Evolutionary conservation across 2,797 vertebrate species (phyloP).

Genomic region (Sebastes taczanowskii): DNA sequence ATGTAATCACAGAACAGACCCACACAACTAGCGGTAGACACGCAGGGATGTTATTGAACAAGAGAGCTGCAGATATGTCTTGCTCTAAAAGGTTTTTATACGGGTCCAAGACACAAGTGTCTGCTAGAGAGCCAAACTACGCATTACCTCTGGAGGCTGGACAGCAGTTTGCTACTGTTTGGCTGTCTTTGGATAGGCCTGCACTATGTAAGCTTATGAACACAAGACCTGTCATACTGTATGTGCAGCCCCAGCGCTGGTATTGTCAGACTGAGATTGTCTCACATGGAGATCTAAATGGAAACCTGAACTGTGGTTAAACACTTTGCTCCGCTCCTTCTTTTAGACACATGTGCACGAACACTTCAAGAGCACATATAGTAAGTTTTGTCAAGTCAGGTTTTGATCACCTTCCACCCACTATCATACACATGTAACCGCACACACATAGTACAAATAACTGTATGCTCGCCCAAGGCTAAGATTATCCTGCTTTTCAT

Average conservation of each 20-base stretch:
- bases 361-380: background rate
- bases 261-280: background rate
- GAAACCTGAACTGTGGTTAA: background rate
- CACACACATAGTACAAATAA: slow-evolving; percentile 41
- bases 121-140: background rate
- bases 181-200: background rate
- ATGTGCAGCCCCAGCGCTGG: background rate
- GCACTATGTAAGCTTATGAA: background rate
- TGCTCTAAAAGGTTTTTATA: background rate
- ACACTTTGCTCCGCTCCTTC: background rate
- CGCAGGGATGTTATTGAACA: slow-evolving; percentile 22
- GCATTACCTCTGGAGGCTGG: background rate
- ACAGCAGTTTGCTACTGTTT: slow-evolving; percentile 22
- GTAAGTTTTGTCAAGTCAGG: slow-evolving; percentile 22
- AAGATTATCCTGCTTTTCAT: slow-evolving; percentile 70
- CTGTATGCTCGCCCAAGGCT: slow-evolving; percentile 51
- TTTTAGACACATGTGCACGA: background rate
- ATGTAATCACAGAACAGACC: background rate
- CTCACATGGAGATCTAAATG: background rate
- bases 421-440: slow-evolving; percentile 3
- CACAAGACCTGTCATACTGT: slow-evolving; percentile 1
- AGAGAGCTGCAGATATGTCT: slow-evolving; percentile 6
- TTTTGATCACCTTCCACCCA: slow-evolving; percentile 22
- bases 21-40: background rate
- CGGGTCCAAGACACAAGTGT: background rate